Conservation (phyloP, 2,888 invertebrate genomes). For the Cloeon dipterum region DNA sequence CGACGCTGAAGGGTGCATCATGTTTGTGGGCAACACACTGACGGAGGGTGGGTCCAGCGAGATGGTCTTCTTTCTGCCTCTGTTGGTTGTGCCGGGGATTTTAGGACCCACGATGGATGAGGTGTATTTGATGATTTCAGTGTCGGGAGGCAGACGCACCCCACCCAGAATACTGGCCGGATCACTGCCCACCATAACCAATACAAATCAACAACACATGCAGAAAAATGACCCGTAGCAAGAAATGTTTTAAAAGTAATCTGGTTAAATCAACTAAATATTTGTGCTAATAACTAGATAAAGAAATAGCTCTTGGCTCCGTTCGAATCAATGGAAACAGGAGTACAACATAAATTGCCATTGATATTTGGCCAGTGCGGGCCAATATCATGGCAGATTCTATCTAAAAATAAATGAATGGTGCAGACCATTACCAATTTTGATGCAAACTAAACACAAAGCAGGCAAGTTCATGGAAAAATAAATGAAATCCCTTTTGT, state of each 20-base stretch:
- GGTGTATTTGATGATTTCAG: slow-evolving; percentile 76
- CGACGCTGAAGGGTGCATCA: slow-evolving; percentile 12
- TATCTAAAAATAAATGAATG: too few species aligned
- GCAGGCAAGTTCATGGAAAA: too few species aligned
- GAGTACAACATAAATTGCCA: too few species aligned
- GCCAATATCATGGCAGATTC: too few species aligned
- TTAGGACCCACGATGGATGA: slow-evolving; percentile 71
- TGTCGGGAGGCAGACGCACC: slow-evolving; percentile 65
- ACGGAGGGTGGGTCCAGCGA: slow-evolving; percentile 53
- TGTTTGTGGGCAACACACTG: slow-evolving; percentile 25
- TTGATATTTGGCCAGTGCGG: too few species aligned
- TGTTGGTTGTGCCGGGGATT: slow-evolving; percentile 60
- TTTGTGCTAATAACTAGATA: background rate
- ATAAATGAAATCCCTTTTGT: too few species aligned
- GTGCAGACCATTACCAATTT: too few species aligned
- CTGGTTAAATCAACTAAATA: slow-evolving; percentile 5
- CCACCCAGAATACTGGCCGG: slow-evolving; percentile 62
- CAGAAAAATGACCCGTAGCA: slow-evolving; percentile 4
- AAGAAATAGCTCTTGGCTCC: too few species aligned
- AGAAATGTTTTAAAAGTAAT: background rate
- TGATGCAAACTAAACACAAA: too few species aligned
- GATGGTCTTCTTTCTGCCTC: slow-evolving; percentile 72
- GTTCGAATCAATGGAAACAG: too few species aligned
- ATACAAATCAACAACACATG: slow-evolving; percentile 3
- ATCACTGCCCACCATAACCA: slow-evolving; percentile 31